A percentile compares a stretch with the other conserved stretches of the same genome.
These are phyloP conservation scores for Cephus sareptanus DNA, from an alignment of 2,888 invertebrate species.

Conservation along the genomic window DNA sequence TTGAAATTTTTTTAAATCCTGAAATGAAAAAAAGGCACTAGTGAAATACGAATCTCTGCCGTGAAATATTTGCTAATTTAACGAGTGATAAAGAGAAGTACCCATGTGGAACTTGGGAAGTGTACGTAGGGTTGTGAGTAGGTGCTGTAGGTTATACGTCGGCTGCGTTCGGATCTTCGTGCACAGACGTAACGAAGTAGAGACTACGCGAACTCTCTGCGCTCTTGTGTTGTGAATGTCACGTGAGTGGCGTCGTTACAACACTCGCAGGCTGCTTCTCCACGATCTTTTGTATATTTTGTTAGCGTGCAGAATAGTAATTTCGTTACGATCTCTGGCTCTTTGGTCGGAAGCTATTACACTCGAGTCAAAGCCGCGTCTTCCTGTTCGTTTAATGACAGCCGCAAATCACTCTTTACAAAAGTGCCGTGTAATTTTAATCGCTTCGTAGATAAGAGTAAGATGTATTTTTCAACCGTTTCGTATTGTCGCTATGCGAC, in stretches of 20 bases:
- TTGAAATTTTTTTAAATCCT: too few relatives aligned
- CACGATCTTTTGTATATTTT: not conserved
- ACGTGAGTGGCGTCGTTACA: constrained; percentile 21
- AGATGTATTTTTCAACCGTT: too few relatives aligned
- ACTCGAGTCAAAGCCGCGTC: constrained; percentile 33
- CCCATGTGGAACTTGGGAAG: not conserved
- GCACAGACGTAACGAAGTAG: constrained; percentile 6
- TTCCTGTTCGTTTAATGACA: constrained; percentile 24
- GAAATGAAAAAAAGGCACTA: too few relatives aligned
- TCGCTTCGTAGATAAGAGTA: not conserved
- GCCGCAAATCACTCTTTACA: constrained; percentile 4
- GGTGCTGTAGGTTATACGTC: not conserved
- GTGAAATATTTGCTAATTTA: not conserved
- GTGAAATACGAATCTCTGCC: too few relatives aligned
- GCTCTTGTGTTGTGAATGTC: constrained; percentile 23
- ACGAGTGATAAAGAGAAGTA: not conserved
- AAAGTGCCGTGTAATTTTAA: constrained; percentile 1
- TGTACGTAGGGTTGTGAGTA: not conserved
- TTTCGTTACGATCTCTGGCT: constrained; percentile 29
- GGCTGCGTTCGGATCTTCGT: constrained; percentile 10
- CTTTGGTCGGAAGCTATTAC: constrained; percentile 29
- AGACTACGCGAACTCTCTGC: not conserved
- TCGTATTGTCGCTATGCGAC: too few relatives aligned
- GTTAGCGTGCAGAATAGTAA: constrained; percentile 20
- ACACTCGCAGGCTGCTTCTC: not conserved